These are phyloP conservation scores for Anthonomus grandis DNA, from an alignment of 1,140 invertebrate species.

Conservation along the genomic window DNA sequence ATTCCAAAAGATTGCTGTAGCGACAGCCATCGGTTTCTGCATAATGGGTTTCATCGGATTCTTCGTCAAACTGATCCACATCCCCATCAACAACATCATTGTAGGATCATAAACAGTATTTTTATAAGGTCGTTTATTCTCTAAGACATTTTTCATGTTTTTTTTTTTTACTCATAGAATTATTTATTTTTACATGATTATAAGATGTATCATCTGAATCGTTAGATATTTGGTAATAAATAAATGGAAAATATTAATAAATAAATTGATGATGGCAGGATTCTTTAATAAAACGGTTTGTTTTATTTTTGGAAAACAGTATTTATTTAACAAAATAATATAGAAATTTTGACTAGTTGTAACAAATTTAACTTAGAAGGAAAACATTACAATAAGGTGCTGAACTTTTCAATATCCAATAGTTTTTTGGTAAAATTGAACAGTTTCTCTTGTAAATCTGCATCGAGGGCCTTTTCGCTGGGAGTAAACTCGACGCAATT, in stretches of 20 bases:
- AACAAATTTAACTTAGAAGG: no score
- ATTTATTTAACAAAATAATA: no score
- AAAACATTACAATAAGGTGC: slow-evolving; percentile 2
- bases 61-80: slow-evolving; percentile 99
- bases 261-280: no score
- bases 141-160: slow-evolving; percentile 4
- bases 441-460: slow-evolving; percentile 46
- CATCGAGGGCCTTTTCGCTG: slow-evolving; percentile 43
- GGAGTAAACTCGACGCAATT: slow-evolving; percentile 56
- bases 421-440: slow-evolving; percentile 52
- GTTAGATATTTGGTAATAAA: no score
- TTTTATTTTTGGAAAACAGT: no score
- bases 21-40: slow-evolving; percentile 98
- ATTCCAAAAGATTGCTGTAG: slow-evolving; percentile 99
- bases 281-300: no score
- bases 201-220: slow-evolving; percentile 4
- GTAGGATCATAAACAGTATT: slow-evolving; percentile 70
- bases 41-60: slow-evolving; percentile 99
- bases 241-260: no score
- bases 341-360: no score
- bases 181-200: slow-evolving; percentile 25
- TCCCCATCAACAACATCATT: slow-evolving; percentile 99
- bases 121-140: neutral
- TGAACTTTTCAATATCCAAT: slow-evolving; percentile 50
- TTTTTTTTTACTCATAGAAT: slow-evolving; percentile 22